These are phyloP conservation scores for Cerastis leucographa DNA, from an alignment of 2,888 invertebrate genomes.

Conservation along the genomic window DNA sequence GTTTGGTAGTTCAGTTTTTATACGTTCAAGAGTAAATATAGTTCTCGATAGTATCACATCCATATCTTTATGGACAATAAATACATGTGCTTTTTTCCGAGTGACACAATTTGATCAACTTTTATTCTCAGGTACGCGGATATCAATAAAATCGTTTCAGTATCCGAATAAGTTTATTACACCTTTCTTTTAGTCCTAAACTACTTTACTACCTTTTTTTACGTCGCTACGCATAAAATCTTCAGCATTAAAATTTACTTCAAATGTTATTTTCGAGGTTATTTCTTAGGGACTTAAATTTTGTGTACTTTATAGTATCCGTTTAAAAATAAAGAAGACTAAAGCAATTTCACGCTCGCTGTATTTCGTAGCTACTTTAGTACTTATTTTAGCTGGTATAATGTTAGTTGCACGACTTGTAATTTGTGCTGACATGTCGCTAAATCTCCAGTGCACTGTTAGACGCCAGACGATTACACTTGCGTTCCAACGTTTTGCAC, in stretches of 20 bases:
- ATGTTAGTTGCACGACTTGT: slow-evolving; percentile 61
- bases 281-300: slow-evolving; percentile 20
- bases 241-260: slow-evolving; percentile 14
- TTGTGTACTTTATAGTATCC: slow-evolving; percentile 28
- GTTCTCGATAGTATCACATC: background rate
- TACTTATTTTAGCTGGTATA: slow-evolving; percentile 63
- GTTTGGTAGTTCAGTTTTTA: background rate
- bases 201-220: slow-evolving; percentile 34
- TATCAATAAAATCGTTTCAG: slow-evolving; percentile 36
- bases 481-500: slow-evolving; percentile 36
- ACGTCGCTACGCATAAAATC: slow-evolving; percentile 5
- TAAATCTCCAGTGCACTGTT: slow-evolving; percentile 61
- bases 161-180: slow-evolving; percentile 17
- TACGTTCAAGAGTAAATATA: background rate
- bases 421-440: slow-evolving; percentile 64
- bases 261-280: slow-evolving; percentile 14
- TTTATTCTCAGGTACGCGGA: slow-evolving; percentile 26
- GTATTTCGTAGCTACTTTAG: slow-evolving; percentile 56
- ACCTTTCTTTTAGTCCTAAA: slow-evolving; percentile 25
- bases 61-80: background rate
- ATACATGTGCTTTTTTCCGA: background rate
- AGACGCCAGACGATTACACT: slow-evolving; percentile 52
- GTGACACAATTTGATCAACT: slow-evolving; percentile 31
- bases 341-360: slow-evolving; percentile 55
- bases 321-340: slow-evolving; percentile 49